phyloP scores from a whole-genome alignment of 2,888 invertebrate species.

The Drosophila infuscata region DNA sequence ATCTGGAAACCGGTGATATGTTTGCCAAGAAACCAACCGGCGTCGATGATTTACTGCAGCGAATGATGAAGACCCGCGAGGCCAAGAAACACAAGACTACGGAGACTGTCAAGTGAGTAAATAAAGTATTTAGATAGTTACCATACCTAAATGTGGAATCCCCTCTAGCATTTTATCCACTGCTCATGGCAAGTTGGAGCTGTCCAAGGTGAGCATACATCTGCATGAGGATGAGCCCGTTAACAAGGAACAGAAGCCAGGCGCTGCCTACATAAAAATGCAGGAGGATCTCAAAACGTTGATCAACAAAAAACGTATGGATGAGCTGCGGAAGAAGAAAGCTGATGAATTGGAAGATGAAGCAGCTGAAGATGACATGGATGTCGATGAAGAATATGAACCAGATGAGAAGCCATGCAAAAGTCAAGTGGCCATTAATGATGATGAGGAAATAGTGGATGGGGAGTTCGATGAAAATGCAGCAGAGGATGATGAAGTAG shows the following conservation, averaged over 20 bases:
- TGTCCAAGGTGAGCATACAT: slow-evolving; percentile 80
- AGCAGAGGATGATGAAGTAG: slow-evolving; percentile 85
- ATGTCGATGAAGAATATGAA: slow-evolving; percentile 80
- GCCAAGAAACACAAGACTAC: slow-evolving; percentile 87
- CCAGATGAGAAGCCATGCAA: slow-evolving; percentile 67
- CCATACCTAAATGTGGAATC: not conserved
- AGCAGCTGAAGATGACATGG: slow-evolving; percentile 78
- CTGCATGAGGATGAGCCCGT: slow-evolving; percentile 73
- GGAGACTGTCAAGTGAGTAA: slow-evolving; percentile 85
- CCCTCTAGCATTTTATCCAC: slow-evolving; percentile 84
- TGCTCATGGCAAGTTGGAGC: slow-evolving; percentile 85
- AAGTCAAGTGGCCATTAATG: slow-evolving; percentile 50
- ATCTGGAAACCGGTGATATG: slow-evolving; percentile 86
- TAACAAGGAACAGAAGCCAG: slow-evolving; percentile 87
- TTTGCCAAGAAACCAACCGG: slow-evolving; percentile 86
- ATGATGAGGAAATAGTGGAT: slow-evolving; percentile 64
- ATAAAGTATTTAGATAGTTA: not conserved
- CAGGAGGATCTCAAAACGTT: slow-evolving; percentile 89
- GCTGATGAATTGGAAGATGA: slow-evolving; percentile 85
- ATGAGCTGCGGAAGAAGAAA: slow-evolving; percentile 88
- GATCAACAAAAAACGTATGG: slow-evolving; percentile 89
- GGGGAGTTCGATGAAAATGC: slow-evolving; percentile 69
- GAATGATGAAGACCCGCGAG: slow-evolving; percentile 89
- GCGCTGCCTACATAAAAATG: slow-evolving; percentile 89
- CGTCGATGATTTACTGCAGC: slow-evolving; percentile 89